Evolutionary conservation across 2,888 invertebrate genomes (phyloP).

Genomic region (Hirtodrosophila histrioides): DNA sequence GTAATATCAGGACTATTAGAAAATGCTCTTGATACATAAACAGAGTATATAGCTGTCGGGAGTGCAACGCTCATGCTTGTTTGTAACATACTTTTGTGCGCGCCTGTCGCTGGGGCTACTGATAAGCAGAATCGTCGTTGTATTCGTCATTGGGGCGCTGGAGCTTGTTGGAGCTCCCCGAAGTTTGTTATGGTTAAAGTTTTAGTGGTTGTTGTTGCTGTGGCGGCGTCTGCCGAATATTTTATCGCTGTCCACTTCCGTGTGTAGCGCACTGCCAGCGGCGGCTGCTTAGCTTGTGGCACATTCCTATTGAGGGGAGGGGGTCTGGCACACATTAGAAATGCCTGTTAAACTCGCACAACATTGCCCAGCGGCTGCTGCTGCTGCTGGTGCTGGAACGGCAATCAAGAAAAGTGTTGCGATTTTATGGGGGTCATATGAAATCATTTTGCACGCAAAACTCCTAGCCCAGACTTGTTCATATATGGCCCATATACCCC

Average conservation of each 20-base stretch:
- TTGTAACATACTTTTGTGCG: constrained; percentile 52
- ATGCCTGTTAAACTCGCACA: constrained; percentile 16
- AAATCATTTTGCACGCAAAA: constrained; percentile 51
- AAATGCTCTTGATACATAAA: no score
- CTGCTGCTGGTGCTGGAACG: constrained; percentile 9
- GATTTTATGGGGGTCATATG: constrained; percentile 46
- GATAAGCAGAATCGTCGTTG: constrained; percentile 53
- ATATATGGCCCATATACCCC: constrained; percentile 6
- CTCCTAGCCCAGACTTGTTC: constrained; percentile 4
- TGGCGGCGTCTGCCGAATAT: constrained; percentile 36
- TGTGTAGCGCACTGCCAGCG: constrained; percentile 6
- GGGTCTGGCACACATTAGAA: constrained; percentile 15
- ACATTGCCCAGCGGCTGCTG: constrained; percentile 27
- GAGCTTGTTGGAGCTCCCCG: constrained; percentile 8
- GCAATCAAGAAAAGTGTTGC: constrained; percentile 69
- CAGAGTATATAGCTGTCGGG: no score
- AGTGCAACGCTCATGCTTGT: background rate
- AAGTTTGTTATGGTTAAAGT: constrained; percentile 68
- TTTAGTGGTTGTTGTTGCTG: constrained; percentile 35
- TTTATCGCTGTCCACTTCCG: constrained; percentile 70
- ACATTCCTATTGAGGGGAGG: background rate
- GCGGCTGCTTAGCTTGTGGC: background rate
- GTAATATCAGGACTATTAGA: no score
- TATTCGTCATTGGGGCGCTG: constrained; percentile 24
- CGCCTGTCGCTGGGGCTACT: constrained; percentile 24